Percentiles rank a stretch among this genome's conserved stretches.
Evolutionary conservation across 1,140 invertebrate species (phyloP).

Genomic region (Drosophila kikkawai): DNA sequence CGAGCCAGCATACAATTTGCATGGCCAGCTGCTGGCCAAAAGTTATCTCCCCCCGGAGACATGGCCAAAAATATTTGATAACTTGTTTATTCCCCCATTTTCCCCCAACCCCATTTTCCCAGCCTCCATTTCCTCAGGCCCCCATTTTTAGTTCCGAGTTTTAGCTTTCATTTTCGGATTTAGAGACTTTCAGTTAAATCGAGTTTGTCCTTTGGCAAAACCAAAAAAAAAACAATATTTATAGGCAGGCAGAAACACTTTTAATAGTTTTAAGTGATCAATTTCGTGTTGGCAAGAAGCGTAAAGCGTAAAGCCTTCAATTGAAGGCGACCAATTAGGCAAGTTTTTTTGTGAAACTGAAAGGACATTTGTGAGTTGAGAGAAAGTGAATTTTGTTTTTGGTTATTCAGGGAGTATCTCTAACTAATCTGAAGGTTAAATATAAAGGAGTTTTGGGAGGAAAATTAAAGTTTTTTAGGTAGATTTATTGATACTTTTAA

Average conservation of each 20-base stretch:
- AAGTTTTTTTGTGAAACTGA: constrained; percentile 24
- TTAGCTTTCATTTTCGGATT: constrained; percentile 19
- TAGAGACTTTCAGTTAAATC: constrained; percentile 35
- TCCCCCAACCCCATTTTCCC: not conserved
- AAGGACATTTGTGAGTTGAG: constrained; percentile 5
- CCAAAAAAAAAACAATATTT: too few relatives aligned
- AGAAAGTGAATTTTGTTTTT: not conserved
- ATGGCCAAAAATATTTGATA: constrained; percentile 68
- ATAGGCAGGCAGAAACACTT: constrained; percentile 8
- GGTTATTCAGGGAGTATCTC: not conserved
- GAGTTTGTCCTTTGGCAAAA: constrained; percentile 29
- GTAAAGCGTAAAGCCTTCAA: constrained; percentile 5
- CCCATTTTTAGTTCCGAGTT: constrained; percentile 34
- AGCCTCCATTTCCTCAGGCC: too few relatives aligned
- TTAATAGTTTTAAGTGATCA: constrained; percentile 46
- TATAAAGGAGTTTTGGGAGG: not conserved
- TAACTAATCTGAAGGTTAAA: not conserved
- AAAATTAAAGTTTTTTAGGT: not conserved
- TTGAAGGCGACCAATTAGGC: constrained; percentile 15
- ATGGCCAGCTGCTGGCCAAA: constrained; percentile 71
- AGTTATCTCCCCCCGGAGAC: constrained; percentile 9
- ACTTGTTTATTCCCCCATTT: constrained; percentile 34
- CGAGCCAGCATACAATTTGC: constrained; percentile 68
- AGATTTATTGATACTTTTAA: not conserved
- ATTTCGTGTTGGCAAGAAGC: constrained; percentile 22